These are phyloP conservation scores for Tachysurus fulvidraco DNA, from an alignment of 2,113 vertebrate genomes.

Conservation along the genomic window DNA sequence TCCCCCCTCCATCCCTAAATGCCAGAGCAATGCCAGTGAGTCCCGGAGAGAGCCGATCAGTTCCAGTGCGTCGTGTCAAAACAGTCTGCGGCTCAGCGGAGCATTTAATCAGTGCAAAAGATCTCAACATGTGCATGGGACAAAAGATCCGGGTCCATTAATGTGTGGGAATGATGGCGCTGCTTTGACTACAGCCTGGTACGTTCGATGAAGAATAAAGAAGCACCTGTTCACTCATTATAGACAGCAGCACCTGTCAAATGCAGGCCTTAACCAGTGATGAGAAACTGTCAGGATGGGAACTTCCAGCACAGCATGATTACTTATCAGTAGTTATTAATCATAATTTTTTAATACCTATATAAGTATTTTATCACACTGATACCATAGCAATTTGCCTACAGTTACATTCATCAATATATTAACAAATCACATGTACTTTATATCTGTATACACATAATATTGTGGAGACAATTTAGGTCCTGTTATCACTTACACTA, in stretches of 20 bases:
- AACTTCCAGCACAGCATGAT: neutral
- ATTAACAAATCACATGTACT: neutral
- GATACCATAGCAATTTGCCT: neutral
- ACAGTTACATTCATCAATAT: neutral
- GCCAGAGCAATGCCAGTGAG: constrained; percentile 33
- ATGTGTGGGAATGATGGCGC: constrained; percentile 47
- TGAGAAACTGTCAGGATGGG: constrained; percentile 19
- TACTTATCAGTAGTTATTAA: neutral
- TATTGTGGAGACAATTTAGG: neutral
- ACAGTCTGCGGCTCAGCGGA: constrained; percentile 43
- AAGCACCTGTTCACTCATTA: constrained; percentile 74
- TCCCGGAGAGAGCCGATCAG: constrained; percentile 34
- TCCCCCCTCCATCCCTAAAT: constrained; percentile 1
- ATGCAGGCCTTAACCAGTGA: constrained; percentile 12
- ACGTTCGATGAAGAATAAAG: constrained; percentile 64
- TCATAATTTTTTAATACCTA: neutral
- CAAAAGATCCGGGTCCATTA: constrained; percentile 41
- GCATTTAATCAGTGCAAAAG: constrained; percentile 53
- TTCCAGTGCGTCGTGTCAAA: constrained; percentile 44
- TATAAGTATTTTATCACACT: neutral
- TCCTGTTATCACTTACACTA: neutral
- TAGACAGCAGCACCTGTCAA: constrained; percentile 46
- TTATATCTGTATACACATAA: neutral
- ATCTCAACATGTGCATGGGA: constrained; percentile 56
- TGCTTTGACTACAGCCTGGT: constrained; percentile 41